A percentile compares a stretch with the other conserved stretches of the same genome.
Evolutionary conservation across 2,888 invertebrate species (phyloP).

Genomic region (Thysanoteuthis rhombus): DNA sequence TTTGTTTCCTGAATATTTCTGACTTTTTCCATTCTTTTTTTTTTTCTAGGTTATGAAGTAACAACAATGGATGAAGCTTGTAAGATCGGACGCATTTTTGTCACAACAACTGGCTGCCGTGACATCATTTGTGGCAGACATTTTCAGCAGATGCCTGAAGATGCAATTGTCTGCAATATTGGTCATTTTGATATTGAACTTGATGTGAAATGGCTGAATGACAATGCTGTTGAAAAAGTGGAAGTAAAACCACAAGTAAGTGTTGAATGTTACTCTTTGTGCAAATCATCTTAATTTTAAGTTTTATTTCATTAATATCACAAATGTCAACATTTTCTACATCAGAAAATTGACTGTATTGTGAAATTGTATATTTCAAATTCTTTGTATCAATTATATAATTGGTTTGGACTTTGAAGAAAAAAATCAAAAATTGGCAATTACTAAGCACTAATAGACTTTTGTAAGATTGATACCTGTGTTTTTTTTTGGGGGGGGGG

Average conservation of each 20-base stretch:
- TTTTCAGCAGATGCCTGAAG: conserved; percentile 91
- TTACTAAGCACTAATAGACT: too few species aligned
- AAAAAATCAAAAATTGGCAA: too few species aligned
- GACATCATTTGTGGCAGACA: conserved; percentile 89
- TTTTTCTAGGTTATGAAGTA: conserved; percentile 73
- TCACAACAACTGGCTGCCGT: conserved; percentile 96
- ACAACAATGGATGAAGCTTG: conserved; percentile 96
- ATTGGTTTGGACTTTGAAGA: too few species aligned
- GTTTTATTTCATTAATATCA: background rate
- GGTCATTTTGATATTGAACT: conserved; percentile 99
- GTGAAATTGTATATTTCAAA: too few species aligned
- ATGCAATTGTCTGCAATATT: conserved; percentile 97
- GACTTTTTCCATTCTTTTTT: background rate
- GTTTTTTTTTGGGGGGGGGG: too few species aligned
- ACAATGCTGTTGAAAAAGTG: conserved; percentile 85
- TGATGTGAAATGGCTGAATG: conserved; percentile 93
- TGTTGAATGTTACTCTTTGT: background rate
- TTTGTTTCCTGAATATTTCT: too few species aligned
- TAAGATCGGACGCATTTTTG: conserved; percentile 90
- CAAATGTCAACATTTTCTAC: background rate
- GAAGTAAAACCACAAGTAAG: conserved; percentile 94
- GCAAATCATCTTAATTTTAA: too few species aligned
- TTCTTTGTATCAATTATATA: too few species aligned
- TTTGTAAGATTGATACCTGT: too few species aligned
- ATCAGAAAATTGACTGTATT: too few species aligned